phyloP scores from a whole-genome alignment of 2,113 vertebrate species.

The Psittacula cyanocephala region DNA sequence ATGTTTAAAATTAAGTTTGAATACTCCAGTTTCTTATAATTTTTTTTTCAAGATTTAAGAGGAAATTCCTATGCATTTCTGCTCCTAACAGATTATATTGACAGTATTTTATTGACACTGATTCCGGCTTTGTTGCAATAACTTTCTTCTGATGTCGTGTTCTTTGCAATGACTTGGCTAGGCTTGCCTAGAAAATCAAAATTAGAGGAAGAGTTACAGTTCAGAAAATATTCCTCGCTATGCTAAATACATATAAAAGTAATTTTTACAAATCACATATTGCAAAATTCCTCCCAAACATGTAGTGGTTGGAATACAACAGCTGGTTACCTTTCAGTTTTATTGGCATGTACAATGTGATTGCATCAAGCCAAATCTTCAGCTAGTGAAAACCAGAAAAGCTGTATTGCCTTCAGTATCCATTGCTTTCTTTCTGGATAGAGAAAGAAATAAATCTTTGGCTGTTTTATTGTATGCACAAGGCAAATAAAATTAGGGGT shows the following conservation, averaged over 20 bases:
- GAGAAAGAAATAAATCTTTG: neutral
- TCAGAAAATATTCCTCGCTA: slow-evolving; percentile 11
- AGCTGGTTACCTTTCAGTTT: slow-evolving; percentile 24
- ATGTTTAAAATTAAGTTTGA: neutral
- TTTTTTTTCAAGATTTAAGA: neutral
- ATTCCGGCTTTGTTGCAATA: slow-evolving; percentile 7
- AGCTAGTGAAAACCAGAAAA: neutral
- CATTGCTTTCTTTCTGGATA: neutral
- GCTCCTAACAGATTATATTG: neutral
- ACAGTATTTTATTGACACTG: neutral
- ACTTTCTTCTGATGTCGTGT: neutral
- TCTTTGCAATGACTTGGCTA: slow-evolving; percentile 21
- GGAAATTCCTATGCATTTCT: neutral
- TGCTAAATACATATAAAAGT: neutral
- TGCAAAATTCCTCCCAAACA: slow-evolving; percentile 19
- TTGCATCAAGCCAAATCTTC: neutral
- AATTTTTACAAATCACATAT: slow-evolving; percentile 3
- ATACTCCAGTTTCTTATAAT: neutral
- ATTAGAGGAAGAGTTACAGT: slow-evolving; percentile 1
- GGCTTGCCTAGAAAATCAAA: slow-evolving; percentile 17
- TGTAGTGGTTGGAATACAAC: neutral
- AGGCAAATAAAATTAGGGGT: neutral
- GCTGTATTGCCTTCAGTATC: neutral
- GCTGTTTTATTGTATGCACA: neutral
- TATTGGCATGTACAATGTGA: neutral